Evolutionary conservation across 2,888 invertebrate species (phyloP), one percentile per base, ranked within the genome.

Genomic region (Platycnemis pennipes): DNA sequence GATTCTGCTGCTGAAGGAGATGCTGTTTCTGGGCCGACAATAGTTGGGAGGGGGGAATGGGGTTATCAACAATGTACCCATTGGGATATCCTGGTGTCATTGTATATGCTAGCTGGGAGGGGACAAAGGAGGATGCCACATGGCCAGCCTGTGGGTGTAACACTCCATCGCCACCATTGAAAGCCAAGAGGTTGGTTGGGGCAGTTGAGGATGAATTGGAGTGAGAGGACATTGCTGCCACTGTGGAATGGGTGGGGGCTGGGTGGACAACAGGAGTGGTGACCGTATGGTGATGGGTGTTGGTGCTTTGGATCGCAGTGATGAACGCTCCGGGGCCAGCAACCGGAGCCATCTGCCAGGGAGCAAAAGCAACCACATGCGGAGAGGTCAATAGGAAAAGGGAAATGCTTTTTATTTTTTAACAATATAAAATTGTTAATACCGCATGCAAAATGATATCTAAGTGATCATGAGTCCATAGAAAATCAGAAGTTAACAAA

Each of bases 321-420:
- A 91, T 44, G 91, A 22, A 91, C 44, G 63, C 91, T 91, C 91
- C 91, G 91, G 91, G 91, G 91, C 91, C 91, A 91, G 91, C 91
- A 91, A 91, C 91, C 91, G 91, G 91, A 91, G 91, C 91, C 91
- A 91, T 91, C 91, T 91, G 91, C 91, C 91, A 53, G 56, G 91
- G 91, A 91, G 91, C 91, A 91, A 91, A 91, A 91, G 91, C 91
- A 91, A 91, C 91, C 91, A 63, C 91, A 91, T 91, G 91, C 91
- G 45, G 91, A 91, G n/a, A 91, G 91, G 91, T 91, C 91, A 91
- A 91, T 91, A 91, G 91, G 91, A 63, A 91, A 69, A 63, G 91
- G 91, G 91, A 63, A 69, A 63, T 45, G 63, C 37, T 91, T n/a
- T 91, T 69, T 53, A 63, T 2, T 91, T 44, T 56, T 69, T 56